Percentiles rank a stretch among this genome's conserved stretches.
Conservation (phyloP, 2,797 vertebrate species). For the Acrossocheilus wenchowensis region DNA sequence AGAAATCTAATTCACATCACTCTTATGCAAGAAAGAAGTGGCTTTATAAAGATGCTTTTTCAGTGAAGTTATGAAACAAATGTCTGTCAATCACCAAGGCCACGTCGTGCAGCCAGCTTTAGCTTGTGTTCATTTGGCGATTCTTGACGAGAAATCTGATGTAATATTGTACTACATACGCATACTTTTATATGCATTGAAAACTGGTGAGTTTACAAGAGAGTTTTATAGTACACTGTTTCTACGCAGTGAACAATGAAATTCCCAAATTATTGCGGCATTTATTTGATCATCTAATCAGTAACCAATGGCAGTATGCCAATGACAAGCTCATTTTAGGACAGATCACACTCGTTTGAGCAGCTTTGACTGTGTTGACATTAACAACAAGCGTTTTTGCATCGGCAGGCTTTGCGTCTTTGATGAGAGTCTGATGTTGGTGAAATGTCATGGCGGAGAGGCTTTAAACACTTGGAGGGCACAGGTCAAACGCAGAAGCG, state of each 20-base stretch:
- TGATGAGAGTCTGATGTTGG: slow-evolving; percentile 70
- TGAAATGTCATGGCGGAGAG: slow-evolving; percentile 65
- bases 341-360: slow-evolving; percentile 23
- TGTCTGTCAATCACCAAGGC: slow-evolving; percentile 1
- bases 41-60: not conserved
- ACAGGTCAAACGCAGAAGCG: slow-evolving; percentile 30
- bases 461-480: slow-evolving; percentile 67
- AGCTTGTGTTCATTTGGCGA: not conserved
- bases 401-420: slow-evolving; percentile 61
- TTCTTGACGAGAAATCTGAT: not conserved
- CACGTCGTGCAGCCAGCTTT: not conserved
- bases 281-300: not conserved
- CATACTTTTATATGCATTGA: not conserved
- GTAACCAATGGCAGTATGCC: not conserved
- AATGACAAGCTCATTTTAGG: slow-evolving; percentile 40
- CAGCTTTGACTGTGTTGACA: slow-evolving; percentile 20
- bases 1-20: not conserved
- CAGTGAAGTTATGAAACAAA: not conserved
- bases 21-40: not conserved
- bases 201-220: not conserved
- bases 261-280: not conserved
- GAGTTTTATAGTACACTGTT: not conserved
- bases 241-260: not conserved
- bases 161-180: not conserved
- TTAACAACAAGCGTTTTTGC: slow-evolving; percentile 73